Base-by-base conservation (phyloP, 2,888 invertebrate genomes). In the Colostygia pectinataria region DNA sequence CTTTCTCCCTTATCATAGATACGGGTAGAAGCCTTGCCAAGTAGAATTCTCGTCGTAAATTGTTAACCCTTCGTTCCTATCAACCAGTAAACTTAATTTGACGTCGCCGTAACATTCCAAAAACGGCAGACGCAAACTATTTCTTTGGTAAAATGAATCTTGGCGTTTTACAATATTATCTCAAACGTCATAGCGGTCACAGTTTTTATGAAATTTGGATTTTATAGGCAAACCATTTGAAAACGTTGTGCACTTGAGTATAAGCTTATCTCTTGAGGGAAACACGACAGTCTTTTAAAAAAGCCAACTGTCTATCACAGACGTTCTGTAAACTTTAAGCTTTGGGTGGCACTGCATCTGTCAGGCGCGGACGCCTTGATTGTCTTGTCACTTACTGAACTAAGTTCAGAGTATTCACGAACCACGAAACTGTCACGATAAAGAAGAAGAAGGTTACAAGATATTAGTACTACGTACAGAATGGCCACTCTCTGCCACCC, bases 201-300 rank as follows among this genome's bases (percentile, higher is more conserved):
- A 12, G 12, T 8, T 39, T 39, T n/a, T 31, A 4, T 9, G 29
- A n/a, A 31, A 31, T 23, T 29, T 13, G n/a, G 13, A 14, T 37
- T 37, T 23, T 40, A 40, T 13, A 41, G 15, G 24, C 25, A 41
- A 41, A 41, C 41, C 40, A n/a, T 23, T 40, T 40, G 2, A 24
- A 18, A 24, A 9, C 25, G 41, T 25, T 41, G 32, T 40, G 31
- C 29, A 25, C 18, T 41, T 32, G 8, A 25, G 25, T 24, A 36
- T 7, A 15, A 33, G 25, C 41, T 32, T 41, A 33, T 32, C 32
- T 41, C 7, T 4, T 10, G 4, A 2, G 14, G 13, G n/a, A 4
- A 7, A 25, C 25, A 25, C 24, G 15, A 5, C 15, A 4, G 12
- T 33, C 4, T 33, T 39, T 20, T 12, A 20, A 29, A 7, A 6